Evolutionary conservation across 1,140 invertebrate species (phyloP).

Genomic region (Aricia agestis): DNA sequence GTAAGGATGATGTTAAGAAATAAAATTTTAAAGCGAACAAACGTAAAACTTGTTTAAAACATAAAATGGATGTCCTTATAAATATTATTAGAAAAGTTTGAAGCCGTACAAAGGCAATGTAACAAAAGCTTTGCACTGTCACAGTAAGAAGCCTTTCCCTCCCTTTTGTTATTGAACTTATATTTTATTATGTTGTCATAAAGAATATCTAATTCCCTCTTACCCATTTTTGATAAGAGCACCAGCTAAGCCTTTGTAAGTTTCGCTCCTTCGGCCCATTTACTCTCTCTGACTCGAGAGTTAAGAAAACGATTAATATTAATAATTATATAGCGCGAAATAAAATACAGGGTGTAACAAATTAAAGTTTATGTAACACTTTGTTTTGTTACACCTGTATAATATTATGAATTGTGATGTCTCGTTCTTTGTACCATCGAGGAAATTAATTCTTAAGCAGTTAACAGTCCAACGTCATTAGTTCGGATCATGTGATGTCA

Average conservation of each 20-base stretch:
- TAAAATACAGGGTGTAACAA: too few relatives aligned
- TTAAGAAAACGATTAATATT: too few relatives aligned
- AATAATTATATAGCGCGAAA: too few relatives aligned
- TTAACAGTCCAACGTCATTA: too few relatives aligned
- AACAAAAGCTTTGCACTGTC: conserved; percentile 10
- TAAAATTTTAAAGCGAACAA: not conserved
- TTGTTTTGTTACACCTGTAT: too few relatives aligned
- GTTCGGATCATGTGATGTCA: too few relatives aligned
- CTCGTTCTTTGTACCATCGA: too few relatives aligned
- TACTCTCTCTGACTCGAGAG: too few relatives aligned
- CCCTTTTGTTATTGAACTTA: conserved; percentile 13
- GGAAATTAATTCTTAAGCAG: too few relatives aligned
- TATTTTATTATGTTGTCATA: conserved; percentile 9
- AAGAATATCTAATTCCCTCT: conserved; percentile 9
- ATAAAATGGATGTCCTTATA: not conserved
- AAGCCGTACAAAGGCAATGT: conserved; percentile 12
- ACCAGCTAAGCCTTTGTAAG: not conserved
- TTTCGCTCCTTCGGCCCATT: not conserved
- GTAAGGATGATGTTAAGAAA: not conserved
- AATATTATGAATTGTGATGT: too few relatives aligned
- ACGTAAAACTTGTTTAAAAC: conserved; percentile 1
- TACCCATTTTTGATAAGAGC: not conserved
- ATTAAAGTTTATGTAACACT: too few relatives aligned
- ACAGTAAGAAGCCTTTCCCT: not conserved
- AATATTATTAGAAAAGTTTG: conserved; percentile 7